Conservation (phyloP, 2,797 vertebrate genomes). For the Huso huso region DNA sequence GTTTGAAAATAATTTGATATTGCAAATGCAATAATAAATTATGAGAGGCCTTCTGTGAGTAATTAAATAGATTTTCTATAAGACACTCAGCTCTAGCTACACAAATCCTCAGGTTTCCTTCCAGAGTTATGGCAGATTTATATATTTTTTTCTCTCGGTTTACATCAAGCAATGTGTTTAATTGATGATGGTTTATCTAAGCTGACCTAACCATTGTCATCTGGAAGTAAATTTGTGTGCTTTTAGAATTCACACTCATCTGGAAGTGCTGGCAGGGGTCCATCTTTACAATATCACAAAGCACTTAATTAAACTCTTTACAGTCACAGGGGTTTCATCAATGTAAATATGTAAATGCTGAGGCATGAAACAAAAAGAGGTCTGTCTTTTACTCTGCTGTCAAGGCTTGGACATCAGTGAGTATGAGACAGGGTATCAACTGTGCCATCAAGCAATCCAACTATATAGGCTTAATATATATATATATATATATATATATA, state of each 20-base stretch:
- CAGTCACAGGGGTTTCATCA: slow-evolving; percentile 31
- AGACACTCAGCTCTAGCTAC: slow-evolving; percentile 43
- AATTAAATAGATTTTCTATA: slow-evolving; percentile 61
- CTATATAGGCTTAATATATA: too few relatives aligned
- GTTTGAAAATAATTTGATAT: slow-evolving; percentile 30
- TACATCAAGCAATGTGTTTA: slow-evolving; percentile 63
- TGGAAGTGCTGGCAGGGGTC: slow-evolving; percentile 49
- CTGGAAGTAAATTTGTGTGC: slow-evolving; percentile 63
- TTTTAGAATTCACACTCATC: slow-evolving; percentile 62
- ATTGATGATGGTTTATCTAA: slow-evolving; percentile 69
- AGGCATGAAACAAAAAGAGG: slow-evolving; percentile 35
- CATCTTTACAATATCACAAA: slow-evolving; percentile 54
- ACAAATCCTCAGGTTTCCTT: slow-evolving; percentile 41
- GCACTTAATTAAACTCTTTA: slow-evolving; percentile 44
- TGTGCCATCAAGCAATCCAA: not conserved
- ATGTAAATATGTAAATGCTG: slow-evolving; percentile 50
- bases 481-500: too few relatives aligned
- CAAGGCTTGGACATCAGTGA: not conserved
- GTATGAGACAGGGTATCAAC: not conserved
- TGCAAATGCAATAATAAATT: slow-evolving; percentile 58
- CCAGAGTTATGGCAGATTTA: slow-evolving; percentile 49
- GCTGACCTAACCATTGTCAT: slow-evolving; percentile 68
- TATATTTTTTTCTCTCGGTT: not conserved
- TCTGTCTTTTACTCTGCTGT: not conserved
- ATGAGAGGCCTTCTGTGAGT: slow-evolving; percentile 43